Evolutionary conservation across 1,140 invertebrate genomes (phyloP), one percentile per base, ranked within the genome.

Genomic region (Trialeurodes vaporariorum): DNA sequence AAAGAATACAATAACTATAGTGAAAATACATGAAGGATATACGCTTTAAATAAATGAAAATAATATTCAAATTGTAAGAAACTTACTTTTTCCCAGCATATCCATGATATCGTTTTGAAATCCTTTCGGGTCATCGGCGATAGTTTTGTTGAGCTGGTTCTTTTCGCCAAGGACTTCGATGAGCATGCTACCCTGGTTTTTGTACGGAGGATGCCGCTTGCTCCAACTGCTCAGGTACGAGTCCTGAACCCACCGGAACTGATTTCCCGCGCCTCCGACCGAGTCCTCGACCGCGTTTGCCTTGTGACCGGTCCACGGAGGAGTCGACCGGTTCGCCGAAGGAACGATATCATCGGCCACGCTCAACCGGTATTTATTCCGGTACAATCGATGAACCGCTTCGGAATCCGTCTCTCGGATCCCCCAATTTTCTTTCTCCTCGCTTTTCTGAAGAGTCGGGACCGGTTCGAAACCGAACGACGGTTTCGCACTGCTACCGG

Each of bases 31-130:
- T n/a, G n/a, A n/a, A n/a, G n/a, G n/a, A n/a, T n/a, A n/a, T n/a
- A n/a, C n/a, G n/a, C n/a, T n/a, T n/a, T n/a, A n/a, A n/a, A n/a
- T n/a, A n/a, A n/a, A n/a, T n/a, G n/a, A n/a, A n/a, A n/a, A n/a
- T n/a, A n/a, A n/a, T n/a, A n/a, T n/a, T n/a, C n/a, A n/a, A n/a
- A n/a, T n/a, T n/a, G n/a, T n/a, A n/a, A n/a, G n/a, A n/a, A n/a
- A 82, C 86, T 80, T 84, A 91, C 89, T 91, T 87, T 88, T 85
- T 68, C 88, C 88, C 70, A 92, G 79, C 82, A 92, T 87, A 74
- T 91, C 87, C 82, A 91, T 87, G 68, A 92, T 85, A 67, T 86
- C 85, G 71, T 84, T 86, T 68, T 88, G 86, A 65, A 81, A 77
- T 40, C 80, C 80, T 49, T 80, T 74, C 67, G 79, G 75, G 69